A percentile compares a stretch with the other conserved stretches of the same genome.
Conservation (phyloP, 2,113 vertebrate species). For the Lipotes vexillifer region DNA sequence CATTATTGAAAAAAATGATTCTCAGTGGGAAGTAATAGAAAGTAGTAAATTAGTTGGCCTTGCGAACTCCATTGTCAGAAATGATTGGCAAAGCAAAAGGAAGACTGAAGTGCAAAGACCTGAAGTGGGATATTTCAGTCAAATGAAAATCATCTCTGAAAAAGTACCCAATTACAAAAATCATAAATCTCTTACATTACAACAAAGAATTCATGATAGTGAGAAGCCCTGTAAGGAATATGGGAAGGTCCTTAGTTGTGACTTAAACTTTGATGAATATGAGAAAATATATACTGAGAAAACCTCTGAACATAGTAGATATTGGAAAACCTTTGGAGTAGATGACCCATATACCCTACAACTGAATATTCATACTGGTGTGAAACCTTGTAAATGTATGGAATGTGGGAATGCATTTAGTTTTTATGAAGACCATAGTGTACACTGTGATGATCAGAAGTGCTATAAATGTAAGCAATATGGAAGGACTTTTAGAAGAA, state of each 20-base stretch:
- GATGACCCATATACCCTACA: neutral
- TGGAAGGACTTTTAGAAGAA: neutral
- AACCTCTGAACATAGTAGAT: neutral
- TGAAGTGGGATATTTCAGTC: neutral
- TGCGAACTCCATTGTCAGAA: conserved; percentile 1
- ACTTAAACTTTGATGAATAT: neutral
- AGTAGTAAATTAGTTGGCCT: neutral
- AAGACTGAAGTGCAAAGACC: neutral
- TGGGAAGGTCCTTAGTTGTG: neutral
- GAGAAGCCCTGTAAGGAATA: neutral
- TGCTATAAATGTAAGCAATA: conserved; percentile 24
- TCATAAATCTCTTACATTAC: neutral
- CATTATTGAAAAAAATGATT: neutral
- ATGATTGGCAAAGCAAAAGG: conserved; percentile 2
- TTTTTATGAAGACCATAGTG: conserved; percentile 18
- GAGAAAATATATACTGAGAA: neutral
- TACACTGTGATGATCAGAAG: neutral
- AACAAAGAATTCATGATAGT: neutral
- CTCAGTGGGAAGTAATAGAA: neutral
- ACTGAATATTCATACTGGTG: neutral
- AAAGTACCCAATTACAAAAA: neutral
- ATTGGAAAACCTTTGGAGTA: neutral
- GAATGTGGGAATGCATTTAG: neutral
- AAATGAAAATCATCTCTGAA: neutral
- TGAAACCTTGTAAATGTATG: neutral